phyloP scores from a whole-genome alignment of 2,113 vertebrate species.

The Hemiscyllium ocellatum region DNA sequence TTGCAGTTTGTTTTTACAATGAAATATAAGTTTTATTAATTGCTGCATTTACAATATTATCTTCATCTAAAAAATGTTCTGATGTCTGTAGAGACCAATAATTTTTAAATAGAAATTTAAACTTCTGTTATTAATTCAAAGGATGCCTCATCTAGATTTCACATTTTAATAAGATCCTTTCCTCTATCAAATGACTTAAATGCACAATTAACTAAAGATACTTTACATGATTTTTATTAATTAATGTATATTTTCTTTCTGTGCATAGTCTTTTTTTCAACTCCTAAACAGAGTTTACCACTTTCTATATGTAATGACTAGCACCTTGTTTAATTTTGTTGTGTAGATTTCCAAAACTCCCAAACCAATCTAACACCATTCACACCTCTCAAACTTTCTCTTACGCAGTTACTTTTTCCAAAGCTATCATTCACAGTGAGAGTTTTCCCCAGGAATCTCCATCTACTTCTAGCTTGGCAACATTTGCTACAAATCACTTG shows the following conservation, averaged over 20 bases:
- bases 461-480: background rate
- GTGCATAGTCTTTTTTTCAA: background rate
- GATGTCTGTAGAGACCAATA: background rate
- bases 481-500: background rate
- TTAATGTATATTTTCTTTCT: background rate
- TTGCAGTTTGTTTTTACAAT: background rate
- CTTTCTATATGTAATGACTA: background rate
- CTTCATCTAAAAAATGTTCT: background rate
- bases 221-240: too few relatives aligned
- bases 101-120: background rate
- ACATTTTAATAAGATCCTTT: background rate
- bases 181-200: background rate
- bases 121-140: background rate
- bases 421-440: background rate
- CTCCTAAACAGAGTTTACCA: background rate
- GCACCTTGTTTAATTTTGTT: background rate
- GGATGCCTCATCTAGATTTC: background rate
- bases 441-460: background rate
- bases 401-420: background rate
- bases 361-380: background rate
- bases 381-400: background rate
- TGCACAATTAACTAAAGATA: background rate
- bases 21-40: background rate
- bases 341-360: background rate
- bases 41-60: background rate